These are phyloP conservation scores for Holocentrus rufus DNA, from an alignment of 2,797 vertebrate species.

Conservation along the genomic window DNA sequence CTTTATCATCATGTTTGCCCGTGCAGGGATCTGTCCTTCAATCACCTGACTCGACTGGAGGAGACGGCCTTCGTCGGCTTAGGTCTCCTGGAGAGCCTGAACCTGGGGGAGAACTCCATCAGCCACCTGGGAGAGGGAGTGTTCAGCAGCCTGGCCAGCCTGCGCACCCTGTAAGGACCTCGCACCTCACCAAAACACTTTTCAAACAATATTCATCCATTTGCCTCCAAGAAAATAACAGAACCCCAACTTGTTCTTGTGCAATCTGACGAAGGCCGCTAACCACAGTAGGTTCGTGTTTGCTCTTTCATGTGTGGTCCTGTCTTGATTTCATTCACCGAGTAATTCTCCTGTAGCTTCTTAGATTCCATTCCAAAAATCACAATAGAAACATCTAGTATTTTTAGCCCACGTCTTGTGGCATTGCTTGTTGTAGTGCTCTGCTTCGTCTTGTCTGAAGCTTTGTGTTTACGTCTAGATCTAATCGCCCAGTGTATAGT, in stretches of 20 bases:
- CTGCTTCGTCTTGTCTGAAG: constrained; percentile 24
- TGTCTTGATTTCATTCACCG: constrained; percentile 26
- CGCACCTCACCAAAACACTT: neutral
- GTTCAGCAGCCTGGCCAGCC: constrained; percentile 88
- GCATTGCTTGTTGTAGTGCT: too few species aligned
- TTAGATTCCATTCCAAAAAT: neutral
- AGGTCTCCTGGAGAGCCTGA: constrained; percentile 88
- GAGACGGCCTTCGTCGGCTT: constrained; percentile 92
- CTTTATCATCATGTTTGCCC: constrained; percentile 5
- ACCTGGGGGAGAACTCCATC: constrained; percentile 93
- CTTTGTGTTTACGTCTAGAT: constrained; percentile 26
- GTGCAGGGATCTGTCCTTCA: constrained; percentile 92
- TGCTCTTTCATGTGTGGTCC: constrained; percentile 36
- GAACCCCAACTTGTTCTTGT: constrained; percentile 50
- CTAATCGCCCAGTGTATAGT: constrained; percentile 4
- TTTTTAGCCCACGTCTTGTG: constrained; percentile 5
- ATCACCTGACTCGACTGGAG: constrained; percentile 93
- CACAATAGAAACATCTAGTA: neutral
- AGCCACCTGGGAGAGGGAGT: constrained; percentile 94
- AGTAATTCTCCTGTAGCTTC: constrained; percentile 1
- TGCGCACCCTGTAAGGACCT: constrained; percentile 89
- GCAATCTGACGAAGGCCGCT: constrained; percentile 53
- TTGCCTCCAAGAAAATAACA: constrained; percentile 31
- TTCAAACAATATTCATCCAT: neutral
- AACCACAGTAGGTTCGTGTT: constrained; percentile 53